Conservation (phyloP, 1,140 invertebrate genomes). For the Papilio polytes region DNA sequence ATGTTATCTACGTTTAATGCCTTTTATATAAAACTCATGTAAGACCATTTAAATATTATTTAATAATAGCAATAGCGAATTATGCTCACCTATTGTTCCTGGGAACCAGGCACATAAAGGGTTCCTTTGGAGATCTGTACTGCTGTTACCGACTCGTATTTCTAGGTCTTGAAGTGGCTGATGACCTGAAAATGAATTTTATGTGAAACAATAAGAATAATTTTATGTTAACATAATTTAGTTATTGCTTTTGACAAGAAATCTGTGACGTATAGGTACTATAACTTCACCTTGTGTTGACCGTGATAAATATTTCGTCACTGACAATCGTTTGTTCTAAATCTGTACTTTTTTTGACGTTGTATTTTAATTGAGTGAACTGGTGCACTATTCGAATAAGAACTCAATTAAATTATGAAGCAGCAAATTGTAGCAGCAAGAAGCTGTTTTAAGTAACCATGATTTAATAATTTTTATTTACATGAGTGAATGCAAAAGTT, state of each 20-base stretch:
- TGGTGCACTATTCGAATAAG: neutral
- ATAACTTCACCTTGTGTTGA: neutral
- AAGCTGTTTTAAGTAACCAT: too few species aligned
- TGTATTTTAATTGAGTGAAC: neutral
- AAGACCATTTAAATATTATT: slow-evolving; percentile 20
- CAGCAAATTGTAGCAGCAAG: too few species aligned
- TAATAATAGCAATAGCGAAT: neutral
- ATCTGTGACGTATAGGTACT: neutral
- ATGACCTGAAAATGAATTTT: slow-evolving; percentile 85
- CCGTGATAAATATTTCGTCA: slow-evolving; percentile 5
- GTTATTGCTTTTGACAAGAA: neutral
- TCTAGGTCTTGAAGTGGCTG: slow-evolving; percentile 96
- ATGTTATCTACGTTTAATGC: neutral
- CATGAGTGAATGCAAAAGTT: too few species aligned
- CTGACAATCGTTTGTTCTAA: neutral
- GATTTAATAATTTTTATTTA: too few species aligned
- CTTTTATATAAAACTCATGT: neutral
- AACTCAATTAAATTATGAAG: neutral
- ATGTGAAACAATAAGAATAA: neutral
- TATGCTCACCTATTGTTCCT: slow-evolving; percentile 91
- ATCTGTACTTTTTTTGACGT: neutral
- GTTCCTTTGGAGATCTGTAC: slow-evolving; percentile 92
- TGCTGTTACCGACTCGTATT: slow-evolving; percentile 96
- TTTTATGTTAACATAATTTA: neutral
- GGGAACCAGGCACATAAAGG: slow-evolving; percentile 97